Base-by-base conservation (phyloP, 1,140 invertebrate species). In the Fragariocoptes setiger region DNA sequence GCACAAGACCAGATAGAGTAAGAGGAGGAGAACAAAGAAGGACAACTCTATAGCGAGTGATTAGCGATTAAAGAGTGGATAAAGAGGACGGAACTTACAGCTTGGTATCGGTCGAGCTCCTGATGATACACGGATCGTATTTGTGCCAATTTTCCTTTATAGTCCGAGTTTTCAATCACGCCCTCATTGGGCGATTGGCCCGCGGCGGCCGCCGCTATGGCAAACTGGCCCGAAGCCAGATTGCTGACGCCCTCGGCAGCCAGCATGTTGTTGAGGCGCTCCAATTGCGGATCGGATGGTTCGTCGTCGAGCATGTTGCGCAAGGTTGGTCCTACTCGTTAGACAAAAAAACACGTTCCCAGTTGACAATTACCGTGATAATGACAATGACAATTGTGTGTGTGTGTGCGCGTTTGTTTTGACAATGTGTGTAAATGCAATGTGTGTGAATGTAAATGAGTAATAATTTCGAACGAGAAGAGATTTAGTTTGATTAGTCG, bases 111-210 rank as follows among this genome's bases (percentile, higher is more conserved):
- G 61, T 95, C 85, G 47, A 97, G 62, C 61, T 97, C 90, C 59
- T 92, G 83, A 59, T 97, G 86, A 61, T 99, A 99, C 49, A 97
- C 94, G 61, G 88, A 79, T 48, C 92, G 67, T 57, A 99, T 99
- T 64, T 97, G 86, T n/a, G 82, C 76, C 50, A 99, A 65, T 62
- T 99, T 99, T 48, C 83, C 83, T 50, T 86, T 70, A 63, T 99
- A 99, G 60, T 99, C 92, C 42, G 86, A 90, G 61, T 99, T 90
- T 63, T 99, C 92, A 55, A 88, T 88, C 47, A 79, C 83, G 62
- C 85, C 86, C 60, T 92, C 83, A 38, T 77, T 72, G 56, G 58
- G 47, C 52, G 40, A 56, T 71, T 68, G 48, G 41, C 70, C 67
- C 47, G 68, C 66, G 53, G 74, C 71, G 31, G 60, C 78, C 13